These are phyloP conservation scores for Nibea albiflora DNA, from an alignment of 2,113 vertebrate species.

Conservation along the genomic window DNA sequence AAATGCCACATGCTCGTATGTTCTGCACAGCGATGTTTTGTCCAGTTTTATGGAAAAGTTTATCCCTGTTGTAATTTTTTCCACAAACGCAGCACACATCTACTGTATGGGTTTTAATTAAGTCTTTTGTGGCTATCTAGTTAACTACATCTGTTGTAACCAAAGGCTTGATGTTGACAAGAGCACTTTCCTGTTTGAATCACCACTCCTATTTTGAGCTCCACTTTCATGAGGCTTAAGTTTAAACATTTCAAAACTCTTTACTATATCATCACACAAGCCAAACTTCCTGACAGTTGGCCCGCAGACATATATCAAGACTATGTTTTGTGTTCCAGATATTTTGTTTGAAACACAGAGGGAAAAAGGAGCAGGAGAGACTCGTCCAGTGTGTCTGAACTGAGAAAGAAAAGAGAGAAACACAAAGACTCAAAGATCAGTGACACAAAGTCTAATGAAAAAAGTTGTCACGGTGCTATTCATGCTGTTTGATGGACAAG, in stretches of 20 bases:
- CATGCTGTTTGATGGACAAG: constrained; percentile 22
- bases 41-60: constrained; percentile 2
- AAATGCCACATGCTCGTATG: neutral
- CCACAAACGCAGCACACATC: constrained; percentile 33
- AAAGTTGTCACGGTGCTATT: neutral
- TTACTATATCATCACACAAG: constrained; percentile 51
- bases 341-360: constrained; percentile 14
- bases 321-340: constrained; percentile 42
- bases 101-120: constrained; percentile 58
- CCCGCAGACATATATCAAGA: constrained; percentile 43
- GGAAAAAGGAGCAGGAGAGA: neutral
- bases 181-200: constrained; percentile 56
- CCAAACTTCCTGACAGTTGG: constrained; percentile 51
- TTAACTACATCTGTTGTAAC: constrained; percentile 50
- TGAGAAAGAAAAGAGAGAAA: constrained; percentile 7
- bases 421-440: constrained; percentile 26
- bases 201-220: constrained; percentile 61
- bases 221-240: constrained; percentile 59
- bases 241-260: constrained; percentile 43
- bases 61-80: constrained; percentile 4
- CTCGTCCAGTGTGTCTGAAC: constrained; percentile 1
- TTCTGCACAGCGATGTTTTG: neutral
- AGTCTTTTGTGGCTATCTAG: constrained; percentile 47
- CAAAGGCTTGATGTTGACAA: constrained; percentile 55
- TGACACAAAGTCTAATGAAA: constrained; percentile 21